Conservation (phyloP, 2,113 vertebrate genomes). For the Tapirus terrestris region DNA sequence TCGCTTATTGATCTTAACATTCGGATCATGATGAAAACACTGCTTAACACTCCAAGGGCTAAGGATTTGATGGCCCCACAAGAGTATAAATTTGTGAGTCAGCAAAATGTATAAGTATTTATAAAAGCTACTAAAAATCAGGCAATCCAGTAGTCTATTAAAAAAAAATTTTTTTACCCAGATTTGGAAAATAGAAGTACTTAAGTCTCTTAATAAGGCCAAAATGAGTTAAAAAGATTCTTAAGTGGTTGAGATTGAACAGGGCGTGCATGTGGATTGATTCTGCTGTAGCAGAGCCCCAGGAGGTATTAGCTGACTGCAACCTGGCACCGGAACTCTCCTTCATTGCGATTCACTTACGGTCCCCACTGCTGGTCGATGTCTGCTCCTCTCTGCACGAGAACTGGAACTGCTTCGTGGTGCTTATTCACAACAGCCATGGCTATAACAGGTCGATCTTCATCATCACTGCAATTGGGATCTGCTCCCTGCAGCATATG, state of each 20-base stretch:
- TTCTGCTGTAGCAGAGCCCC: neutral
- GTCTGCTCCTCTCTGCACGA: slow-evolving; percentile 89
- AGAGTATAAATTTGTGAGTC: neutral
- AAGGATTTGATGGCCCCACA: neutral
- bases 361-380: slow-evolving; percentile 88
- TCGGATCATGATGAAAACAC: neutral
- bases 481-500: slow-evolving; percentile 88
- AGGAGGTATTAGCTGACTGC: neutral
- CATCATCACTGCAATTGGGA: slow-evolving; percentile 83
- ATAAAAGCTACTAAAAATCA: slow-evolving; percentile 17
- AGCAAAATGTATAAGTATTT: slow-evolving; percentile 46
- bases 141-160: neutral
- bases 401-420: slow-evolving; percentile 84
- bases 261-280: neutral
- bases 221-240: neutral
- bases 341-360: slow-evolving; percentile 80
- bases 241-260: neutral
- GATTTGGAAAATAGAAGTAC: neutral
- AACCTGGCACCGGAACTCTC: neutral
- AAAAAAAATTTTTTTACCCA: neutral
- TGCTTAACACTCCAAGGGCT: neutral
- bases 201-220: neutral
- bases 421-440: slow-evolving; percentile 87
- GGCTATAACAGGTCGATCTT: slow-evolving; percentile 83
- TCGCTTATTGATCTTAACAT: neutral